Evolutionary conservation across 2,797 vertebrate species (phyloP), one percentile per base, ranked within the genome.

Genomic region (Rachycentron canadum): DNA sequence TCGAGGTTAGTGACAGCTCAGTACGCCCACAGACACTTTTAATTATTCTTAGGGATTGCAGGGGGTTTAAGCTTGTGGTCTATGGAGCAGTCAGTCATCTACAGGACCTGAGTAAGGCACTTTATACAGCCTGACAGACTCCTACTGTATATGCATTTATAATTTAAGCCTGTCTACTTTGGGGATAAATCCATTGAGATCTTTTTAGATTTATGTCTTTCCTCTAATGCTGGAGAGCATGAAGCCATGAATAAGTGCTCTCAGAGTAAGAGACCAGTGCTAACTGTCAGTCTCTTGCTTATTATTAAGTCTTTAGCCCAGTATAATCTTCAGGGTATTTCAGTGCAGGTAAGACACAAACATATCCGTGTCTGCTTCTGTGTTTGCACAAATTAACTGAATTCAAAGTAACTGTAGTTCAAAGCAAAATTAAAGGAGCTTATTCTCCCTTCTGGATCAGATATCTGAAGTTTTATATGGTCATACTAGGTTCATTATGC

Each of bases 1-100:
- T 95, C 57, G 5, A 14, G 85, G 97, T 98, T 91, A 96, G 97
- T 90, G 80, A 71, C 55, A 19, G 59, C 57, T 75, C 52, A 38
- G 25, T 52, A 38, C 19, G 38, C 49, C 57, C 53, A 28, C 60
- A 62, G 61, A 25, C 26, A 23, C 55, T 62, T 82, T 73, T 36
- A 47, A 53, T 45, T 76, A 40, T 26, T 65, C 36, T 58, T 19
- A 21, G 57, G 38, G 14, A 58, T 60, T 58, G 21, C 16, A 67
- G 28, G 14, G 28, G 34, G n/a, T 45, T 73, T 62, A 55, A 13
- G 56, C 61, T 49, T 7, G 36, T 38, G 30, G 50, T 89, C 57
- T 73, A 67, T 74, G 63, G 63, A 66, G 66, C 64, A 55, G 69
- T 72, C 72, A 69, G 58, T 79, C 68, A 59, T 52, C 59, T 60